Evolutionary conservation across 2,888 invertebrate species (phyloP).

Genomic region (Calameuta idolon): DNA sequence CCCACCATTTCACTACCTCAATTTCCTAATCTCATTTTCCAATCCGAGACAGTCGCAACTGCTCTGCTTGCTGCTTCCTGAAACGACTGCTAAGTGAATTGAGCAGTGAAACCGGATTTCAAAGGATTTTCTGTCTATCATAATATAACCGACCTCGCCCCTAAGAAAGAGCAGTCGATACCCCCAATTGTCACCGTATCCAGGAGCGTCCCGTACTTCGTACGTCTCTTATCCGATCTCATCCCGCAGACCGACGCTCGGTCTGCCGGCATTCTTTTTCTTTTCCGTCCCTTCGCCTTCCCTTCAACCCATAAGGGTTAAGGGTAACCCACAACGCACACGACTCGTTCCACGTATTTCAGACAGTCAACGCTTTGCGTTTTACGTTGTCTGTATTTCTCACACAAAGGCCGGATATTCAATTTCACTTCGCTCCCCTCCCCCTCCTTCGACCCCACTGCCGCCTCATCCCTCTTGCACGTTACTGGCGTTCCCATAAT

Average conservation of each 20-base stretch:
- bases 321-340: background rate
- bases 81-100: conserved; percentile 23
- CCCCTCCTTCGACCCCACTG: background rate
- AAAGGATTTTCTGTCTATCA: conserved; percentile 22
- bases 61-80: background rate
- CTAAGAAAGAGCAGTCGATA: background rate
- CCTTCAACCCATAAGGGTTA: background rate
- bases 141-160: conserved; percentile 15
- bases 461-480: background rate
- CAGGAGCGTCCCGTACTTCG: background rate
- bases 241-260: background rate
- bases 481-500: background rate
- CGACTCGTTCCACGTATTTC: background rate
- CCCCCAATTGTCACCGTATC: background rate
- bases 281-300: background rate
- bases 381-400: background rate
- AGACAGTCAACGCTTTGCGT: background rate
- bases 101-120: conserved; percentile 25
- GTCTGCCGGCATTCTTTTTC: background rate
- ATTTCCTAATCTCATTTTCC: conserved; percentile 1
- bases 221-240: background rate
- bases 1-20: background rate
- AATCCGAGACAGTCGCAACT: background rate
- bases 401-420: background rate
- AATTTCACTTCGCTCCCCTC: background rate